Evolutionary conservation across 2,797 vertebrate species (phyloP).

Genomic region (Pantherophis vulpinus): DNA sequence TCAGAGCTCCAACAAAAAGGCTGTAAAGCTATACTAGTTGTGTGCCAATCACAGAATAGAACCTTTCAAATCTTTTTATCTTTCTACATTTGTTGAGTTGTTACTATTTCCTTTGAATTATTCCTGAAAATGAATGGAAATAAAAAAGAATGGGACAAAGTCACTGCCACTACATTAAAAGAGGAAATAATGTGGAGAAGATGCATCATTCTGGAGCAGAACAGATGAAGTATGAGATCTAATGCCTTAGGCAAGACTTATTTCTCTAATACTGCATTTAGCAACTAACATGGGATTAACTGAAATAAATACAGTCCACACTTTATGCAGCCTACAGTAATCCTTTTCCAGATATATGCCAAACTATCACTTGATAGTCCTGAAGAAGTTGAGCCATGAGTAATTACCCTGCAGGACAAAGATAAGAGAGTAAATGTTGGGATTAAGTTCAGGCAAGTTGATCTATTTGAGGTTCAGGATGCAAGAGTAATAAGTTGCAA

Average conservation of each 20-base stretch:
- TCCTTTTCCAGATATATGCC: neutral
- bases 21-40: neutral
- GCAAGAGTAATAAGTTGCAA: neutral
- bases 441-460: neutral
- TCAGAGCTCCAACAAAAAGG: neutral
- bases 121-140: neutral
- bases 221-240: neutral
- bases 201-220: neutral
- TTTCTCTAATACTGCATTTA: neutral
- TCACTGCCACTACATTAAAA: neutral
- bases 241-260: neutral
- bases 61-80: neutral
- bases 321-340: neutral
- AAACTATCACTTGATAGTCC: neutral
- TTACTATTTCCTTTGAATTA: neutral
- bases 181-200: neutral
- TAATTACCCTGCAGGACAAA: neutral
- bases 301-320: neutral
- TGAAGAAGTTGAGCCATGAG: neutral
- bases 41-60: neutral
- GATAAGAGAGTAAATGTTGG: neutral
- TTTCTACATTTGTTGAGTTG: neutral
- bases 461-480: neutral
- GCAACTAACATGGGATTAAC: neutral
- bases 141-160: neutral